phyloP scores from a whole-genome alignment of 2,113 vertebrate species.

The Lophotis ruficrista region DNA sequence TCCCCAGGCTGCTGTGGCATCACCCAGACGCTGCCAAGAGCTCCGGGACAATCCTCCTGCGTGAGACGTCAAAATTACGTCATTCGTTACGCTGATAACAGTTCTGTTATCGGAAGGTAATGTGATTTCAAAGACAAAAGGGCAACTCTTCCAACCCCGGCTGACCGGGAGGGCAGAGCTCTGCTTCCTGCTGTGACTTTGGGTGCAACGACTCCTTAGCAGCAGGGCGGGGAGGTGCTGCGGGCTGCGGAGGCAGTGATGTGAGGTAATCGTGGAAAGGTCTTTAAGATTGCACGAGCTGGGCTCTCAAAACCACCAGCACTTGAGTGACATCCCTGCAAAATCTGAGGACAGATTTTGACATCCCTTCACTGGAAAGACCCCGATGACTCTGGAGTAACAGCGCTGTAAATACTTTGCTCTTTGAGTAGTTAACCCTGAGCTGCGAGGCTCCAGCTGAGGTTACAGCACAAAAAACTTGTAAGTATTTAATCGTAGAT shows the following conservation, averaged over 20 bases:
- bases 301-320: not conserved
- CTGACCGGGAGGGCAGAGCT: not conserved
- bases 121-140: not conserved
- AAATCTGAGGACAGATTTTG: not conserved
- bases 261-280: not conserved
- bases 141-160: not conserved
- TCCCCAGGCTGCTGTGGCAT: not conserved
- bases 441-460: not conserved
- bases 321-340: not conserved
- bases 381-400: not conserved
- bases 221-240: not conserved
- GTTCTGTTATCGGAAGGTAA: not conserved
- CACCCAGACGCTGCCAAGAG: fast-evolving
- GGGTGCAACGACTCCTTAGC: fast-evolving
- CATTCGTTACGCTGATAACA: not conserved
- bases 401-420: fast-evolving
- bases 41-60: not conserved
- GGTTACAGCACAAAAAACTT: not conserved
- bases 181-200: not conserved
- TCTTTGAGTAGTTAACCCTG: not conserved
- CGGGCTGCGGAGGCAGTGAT: not conserved
- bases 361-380: not conserved
- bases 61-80: fast-evolving
- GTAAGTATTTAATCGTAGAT: not conserved
- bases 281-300: not conserved